Base-by-base conservation (phyloP, 1,140 invertebrate species). In the Cecropterus lyciades region DNA sequence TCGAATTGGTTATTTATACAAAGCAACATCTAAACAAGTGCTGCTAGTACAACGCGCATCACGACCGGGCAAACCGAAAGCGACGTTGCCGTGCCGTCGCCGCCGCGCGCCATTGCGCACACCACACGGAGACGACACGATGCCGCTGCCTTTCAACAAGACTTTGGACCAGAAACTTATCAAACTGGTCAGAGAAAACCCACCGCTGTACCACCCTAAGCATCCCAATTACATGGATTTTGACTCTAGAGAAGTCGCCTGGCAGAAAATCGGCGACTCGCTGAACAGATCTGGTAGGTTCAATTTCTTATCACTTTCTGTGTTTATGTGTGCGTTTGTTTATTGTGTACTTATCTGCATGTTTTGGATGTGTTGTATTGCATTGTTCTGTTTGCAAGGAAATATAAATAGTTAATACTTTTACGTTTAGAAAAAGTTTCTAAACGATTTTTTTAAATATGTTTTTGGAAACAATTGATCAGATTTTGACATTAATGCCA, bases 251-350 rank as follows among this genome's bases (percentile, higher is more conserved):
- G 86, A 89, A 65, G 85, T 89, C 0, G 72, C 85, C 13, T 91
- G 88, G 88, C 84, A 91, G 63, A 88, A 84, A 57, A 91, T 91
- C 17, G 85, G 85, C 9, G 88, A 91, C 43, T 59, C 66, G 1
- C 51, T 91, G 15, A 78, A 75, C 40, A 70, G 82, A 20, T 84
- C 86, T 16, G 53, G 53, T 56, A 30, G 81, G 87, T 89, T 67
- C 80, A 79, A 3, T 37, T 37, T 11, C 33, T 65, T 37, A 8
- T 65, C 6, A 1, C n/a, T 24, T 3, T 1, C 13, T 43, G 40
- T 53, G 9, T 42, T 30, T 11, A 11, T 30, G 53, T 42, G 43
- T 66, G 40, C 13, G 40, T 6, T n/a, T 15, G 1, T 10, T 9
- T 1, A 14, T 16, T 51, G 30, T 8, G 7, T 30, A 30, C 16